Base-by-base conservation (phyloP, 2,797 vertebrate species). In the Leptodactylus fallax region DNA sequence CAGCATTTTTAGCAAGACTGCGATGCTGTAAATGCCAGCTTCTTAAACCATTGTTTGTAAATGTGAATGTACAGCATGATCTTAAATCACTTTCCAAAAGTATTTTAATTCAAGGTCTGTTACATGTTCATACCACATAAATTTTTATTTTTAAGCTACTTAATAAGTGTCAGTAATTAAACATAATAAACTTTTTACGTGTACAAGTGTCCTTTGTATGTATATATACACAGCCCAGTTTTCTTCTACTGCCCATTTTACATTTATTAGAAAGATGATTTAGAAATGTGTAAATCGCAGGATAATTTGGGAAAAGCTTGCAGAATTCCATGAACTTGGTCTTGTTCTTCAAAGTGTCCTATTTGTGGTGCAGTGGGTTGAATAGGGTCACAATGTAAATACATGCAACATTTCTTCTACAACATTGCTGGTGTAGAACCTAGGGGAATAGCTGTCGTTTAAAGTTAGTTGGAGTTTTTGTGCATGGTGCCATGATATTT, bases 171-270 rank as follows among this genome's bases (percentile, higher is more conserved):
- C 21, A n/a, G 83, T 27, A 61, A 85, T 85, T 45, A 74, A 85
- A 61, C 71, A 47, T 16, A 77, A 77, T 85, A 85, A 85, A 85
- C 45, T 51, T 65, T 85, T 78, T 5, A 60, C 47, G 27, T 79
- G 49, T 79, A 65, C 49, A 76, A 45, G 25, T 84, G 82, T 45
- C 82, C 47, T 77, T 49, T 77, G n/a, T 77, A 17, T 47, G 13
- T 61, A n/a, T 12, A 11, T 23, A 61, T 60, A 47, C 9, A 79
- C 13, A 25, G 3, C 9, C 85, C 69, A 49, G 16, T 71, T 80
- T 79, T 79, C n/a, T 27, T 49, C 45, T 76, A 49, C 36, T 74
- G 5, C 19, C 13, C 23, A 9, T 61, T 12, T 27, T 49, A 3
- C 36, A 12, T 13, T 36, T 36, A n/a, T 21, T 17, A 63, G 12